These are phyloP conservation scores for Sericinus montela DNA, from an alignment of 2,888 invertebrate genomes.

Conservation along the genomic window DNA sequence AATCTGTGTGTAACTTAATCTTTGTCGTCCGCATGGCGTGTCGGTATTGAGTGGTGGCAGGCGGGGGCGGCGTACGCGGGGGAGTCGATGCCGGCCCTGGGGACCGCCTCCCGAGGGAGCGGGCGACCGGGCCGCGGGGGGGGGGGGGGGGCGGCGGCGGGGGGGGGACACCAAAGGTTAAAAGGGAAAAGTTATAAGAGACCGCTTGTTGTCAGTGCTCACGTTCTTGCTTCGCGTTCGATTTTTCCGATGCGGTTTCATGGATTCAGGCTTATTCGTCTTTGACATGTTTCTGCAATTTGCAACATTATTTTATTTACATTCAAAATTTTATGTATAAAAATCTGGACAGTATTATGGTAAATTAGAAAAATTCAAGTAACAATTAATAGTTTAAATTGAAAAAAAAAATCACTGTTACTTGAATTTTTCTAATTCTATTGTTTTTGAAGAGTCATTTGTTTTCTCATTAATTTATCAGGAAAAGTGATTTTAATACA, in stretches of 20 bases:
- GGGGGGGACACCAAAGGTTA: constrained; percentile 68
- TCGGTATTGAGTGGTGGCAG: constrained; percentile 78
- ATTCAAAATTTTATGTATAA: too few relatives aligned
- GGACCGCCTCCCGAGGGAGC: constrained; percentile 78
- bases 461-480: too few relatives aligned
- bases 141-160: constrained; percentile 36
- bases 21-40: constrained; percentile 72
- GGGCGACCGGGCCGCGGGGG: constrained; percentile 33
- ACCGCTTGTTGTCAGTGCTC: constrained; percentile 74
- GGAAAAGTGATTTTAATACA: too few relatives aligned
- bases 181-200: constrained; percentile 79
- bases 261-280: not conserved
- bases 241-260: constrained; percentile 57
- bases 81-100: constrained; percentile 71
- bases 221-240: constrained; percentile 57
- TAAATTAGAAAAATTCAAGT: too few relatives aligned
- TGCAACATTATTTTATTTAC: not conserved
- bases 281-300: not conserved
- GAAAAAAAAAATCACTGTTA: too few relatives aligned
- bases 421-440: too few relatives aligned
- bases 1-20: constrained; percentile 47
- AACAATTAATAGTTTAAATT: too few relatives aligned
- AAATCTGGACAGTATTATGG: too few relatives aligned
- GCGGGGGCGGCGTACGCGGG: constrained; percentile 41
- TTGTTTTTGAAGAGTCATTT: too few relatives aligned